Evolutionary conservation across 2,888 invertebrate genomes (phyloP).

Genomic region (Galerucella calmariensis): DNA sequence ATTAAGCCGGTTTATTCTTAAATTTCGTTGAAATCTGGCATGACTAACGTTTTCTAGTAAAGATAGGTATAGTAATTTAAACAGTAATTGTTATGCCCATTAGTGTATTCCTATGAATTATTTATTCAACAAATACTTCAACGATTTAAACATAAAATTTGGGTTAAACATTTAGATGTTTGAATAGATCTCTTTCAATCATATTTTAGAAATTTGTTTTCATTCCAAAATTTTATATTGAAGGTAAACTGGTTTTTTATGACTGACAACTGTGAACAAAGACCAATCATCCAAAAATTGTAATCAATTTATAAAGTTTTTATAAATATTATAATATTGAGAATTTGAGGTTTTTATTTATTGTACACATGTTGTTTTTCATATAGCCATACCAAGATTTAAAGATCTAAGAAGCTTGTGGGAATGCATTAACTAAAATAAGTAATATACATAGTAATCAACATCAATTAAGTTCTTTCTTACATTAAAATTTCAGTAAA

Average conservation of each 20-base stretch:
- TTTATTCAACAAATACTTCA: background rate
- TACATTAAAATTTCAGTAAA: background rate
- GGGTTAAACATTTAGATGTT: too few species aligned
- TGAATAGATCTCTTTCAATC: too few species aligned
- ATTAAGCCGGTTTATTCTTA: slow-evolving; percentile 8
- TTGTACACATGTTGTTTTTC: background rate
- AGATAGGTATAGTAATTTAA: slow-evolving; percentile 21
- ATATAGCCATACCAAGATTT: too few species aligned
- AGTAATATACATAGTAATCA: too few species aligned
- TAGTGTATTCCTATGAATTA: background rate
- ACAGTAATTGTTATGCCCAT: slow-evolving; percentile 22
- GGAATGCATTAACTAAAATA: background rate
- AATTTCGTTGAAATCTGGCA: slow-evolving; percentile 31
- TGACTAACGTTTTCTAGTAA: slow-evolving; percentile 26
- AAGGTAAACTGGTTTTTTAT: background rate
- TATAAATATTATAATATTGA: background rate
- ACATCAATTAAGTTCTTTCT: too few species aligned
- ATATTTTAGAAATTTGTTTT: background rate
- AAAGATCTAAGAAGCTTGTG: too few species aligned
- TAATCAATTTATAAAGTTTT: background rate
- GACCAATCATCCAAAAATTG: background rate
- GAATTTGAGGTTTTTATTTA: background rate
- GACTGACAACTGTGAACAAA: background rate
- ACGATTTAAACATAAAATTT: background rate
- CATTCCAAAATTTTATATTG: background rate